Evolutionary conservation across 2,797 vertebrate genomes (phyloP).

Genomic region (Lepilemur ruficaudatus): DNA sequence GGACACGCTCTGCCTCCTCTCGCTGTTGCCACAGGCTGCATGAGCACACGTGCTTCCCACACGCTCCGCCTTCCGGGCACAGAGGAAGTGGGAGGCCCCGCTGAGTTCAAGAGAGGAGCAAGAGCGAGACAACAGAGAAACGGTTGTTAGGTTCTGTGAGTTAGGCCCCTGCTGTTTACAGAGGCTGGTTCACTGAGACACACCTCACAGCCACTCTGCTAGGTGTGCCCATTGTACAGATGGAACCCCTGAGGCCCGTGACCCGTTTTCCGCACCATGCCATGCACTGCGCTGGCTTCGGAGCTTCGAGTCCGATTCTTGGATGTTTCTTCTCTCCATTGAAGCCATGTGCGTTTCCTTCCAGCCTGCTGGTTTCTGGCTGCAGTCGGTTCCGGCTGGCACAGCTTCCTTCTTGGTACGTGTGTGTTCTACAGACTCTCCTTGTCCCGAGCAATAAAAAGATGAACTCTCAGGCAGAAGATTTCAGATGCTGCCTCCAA

Average conservation of each 20-base stretch:
- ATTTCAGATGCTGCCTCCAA: not conserved
- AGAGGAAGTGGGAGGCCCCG: not conserved
- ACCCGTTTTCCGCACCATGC: not conserved
- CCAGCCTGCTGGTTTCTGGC: not conserved
- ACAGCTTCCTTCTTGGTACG: not conserved
- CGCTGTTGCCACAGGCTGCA: not conserved
- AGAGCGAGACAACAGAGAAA: not conserved
- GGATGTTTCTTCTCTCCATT: not conserved
- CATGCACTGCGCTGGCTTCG: not conserved
- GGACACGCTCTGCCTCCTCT: no score
- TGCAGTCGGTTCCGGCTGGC: not conserved
- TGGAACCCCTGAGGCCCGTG: not conserved
- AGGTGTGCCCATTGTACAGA: not conserved
- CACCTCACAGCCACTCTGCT: not conserved
- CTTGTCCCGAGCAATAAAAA: not conserved
- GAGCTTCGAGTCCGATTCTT: not conserved
- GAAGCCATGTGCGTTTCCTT: not conserved
- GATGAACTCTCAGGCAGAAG: not conserved
- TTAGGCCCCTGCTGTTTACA: no score
- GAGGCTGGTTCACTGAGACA: not conserved
- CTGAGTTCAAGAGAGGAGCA: not conserved
- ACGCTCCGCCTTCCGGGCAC: not conserved
- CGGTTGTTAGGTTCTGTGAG: rapidly evolving
- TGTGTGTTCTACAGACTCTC: not conserved
- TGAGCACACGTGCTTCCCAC: rapidly evolving